Base-by-base conservation (phyloP, 2,888 invertebrate genomes). In the Aphodius granarius region DNA sequence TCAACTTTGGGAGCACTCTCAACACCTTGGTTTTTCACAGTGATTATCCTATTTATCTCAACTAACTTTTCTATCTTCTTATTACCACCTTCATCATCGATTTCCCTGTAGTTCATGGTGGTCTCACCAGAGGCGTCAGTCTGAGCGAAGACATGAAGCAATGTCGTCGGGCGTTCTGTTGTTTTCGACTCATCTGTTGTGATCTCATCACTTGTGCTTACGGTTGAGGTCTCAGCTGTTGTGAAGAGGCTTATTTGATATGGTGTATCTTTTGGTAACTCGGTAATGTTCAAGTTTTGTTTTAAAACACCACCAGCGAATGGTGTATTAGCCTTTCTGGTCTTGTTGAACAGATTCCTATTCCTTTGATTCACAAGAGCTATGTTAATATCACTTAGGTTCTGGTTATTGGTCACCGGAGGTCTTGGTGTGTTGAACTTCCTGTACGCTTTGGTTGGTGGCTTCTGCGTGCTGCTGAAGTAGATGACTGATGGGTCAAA, bases 31-130 rank as follows among this genome's bases (percentile, higher is more conserved):
- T 91, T 89, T 84, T 92, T 91, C 0, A 93, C 90, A 87, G 93
- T 92, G 2, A 92, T 91, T 23, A 92, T 90, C 83, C 93, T 88
- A 84, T 91, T 93, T 0, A 94, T 90, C 80, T 93, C 92, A 78
- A 93, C 91, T 17, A 93, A 83, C 85, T 91, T 91, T 81, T 92
- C 89, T 23, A 89, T 87, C 79, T 84, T 86, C 21, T 83, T 82
- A 63, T 89, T 89, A 22, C 89, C 83, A 13, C 88, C 84, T 3
- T 88, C 77, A 17, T 86, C 86, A 22, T 83, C 80, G 5, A 83
- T 81, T 18, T 80, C 79, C 78, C 83, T 85, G 13, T 80, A 80
- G 22, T 74, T 79, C 4, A 76, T 74, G 66, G 78, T 76, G 2
- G 79, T 78, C 15, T 79, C 73, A n/a, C 71, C 74, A 13, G 78